A percentile compares a stretch with the other conserved stretches of the same genome.
Conservation (phyloP, 2,113 vertebrate genomes). For the Procapra przewalskii region DNA sequence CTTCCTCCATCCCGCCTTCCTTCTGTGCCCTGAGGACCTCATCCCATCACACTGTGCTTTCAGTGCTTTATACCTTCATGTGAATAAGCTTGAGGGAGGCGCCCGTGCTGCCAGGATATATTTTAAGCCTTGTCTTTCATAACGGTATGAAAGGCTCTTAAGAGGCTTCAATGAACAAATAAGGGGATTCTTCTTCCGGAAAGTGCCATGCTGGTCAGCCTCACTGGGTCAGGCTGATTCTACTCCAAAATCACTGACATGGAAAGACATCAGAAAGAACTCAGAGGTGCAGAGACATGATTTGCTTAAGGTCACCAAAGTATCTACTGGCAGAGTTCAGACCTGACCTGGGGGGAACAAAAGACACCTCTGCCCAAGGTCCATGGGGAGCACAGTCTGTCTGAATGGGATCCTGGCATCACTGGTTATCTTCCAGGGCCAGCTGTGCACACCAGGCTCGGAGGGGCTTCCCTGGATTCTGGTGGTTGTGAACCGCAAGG, state of each 20-base stretch:
- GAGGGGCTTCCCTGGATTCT: not conserved
- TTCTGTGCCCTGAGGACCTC: accelerated
- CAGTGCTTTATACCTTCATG: accelerated
- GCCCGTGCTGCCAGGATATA: accelerated
- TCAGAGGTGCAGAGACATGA: not conserved
- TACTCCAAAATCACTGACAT: not conserved
- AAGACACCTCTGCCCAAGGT: not conserved
- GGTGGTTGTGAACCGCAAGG: not conserved
- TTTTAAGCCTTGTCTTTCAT: not conserved
- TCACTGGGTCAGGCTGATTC: not conserved
- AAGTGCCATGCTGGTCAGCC: not conserved
- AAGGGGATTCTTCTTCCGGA: not conserved
- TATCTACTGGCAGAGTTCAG: not conserved
- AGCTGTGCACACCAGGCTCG: no score
- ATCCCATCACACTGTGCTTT: accelerated
- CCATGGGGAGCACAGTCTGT: not conserved
- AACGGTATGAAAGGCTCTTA: not conserved
- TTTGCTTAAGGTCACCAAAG: not conserved
- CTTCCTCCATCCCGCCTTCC: not conserved
- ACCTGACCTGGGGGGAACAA: not conserved
- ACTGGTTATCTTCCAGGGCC: accelerated
- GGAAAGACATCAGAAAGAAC: not conserved
- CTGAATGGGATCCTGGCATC: not conserved
- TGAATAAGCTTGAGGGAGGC: no score
- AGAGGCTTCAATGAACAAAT: not conserved